Evolutionary conservation across 2,888 invertebrate species (phyloP).

Genomic region (Bugulina stolonifera): DNA sequence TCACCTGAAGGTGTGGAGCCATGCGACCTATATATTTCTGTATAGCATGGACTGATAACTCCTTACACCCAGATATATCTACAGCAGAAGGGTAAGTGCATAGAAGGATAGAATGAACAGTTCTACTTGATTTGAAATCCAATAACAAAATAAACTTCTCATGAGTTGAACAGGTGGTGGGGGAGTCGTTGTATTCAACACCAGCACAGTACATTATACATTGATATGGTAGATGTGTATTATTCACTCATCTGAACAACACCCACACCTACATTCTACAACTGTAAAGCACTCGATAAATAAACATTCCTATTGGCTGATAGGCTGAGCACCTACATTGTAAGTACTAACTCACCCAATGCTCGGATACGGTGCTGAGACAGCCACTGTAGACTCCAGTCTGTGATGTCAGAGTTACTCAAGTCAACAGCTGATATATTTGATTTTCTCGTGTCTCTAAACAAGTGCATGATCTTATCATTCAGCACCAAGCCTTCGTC

Average conservation of each 20-base stretch:
- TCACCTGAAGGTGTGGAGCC: not conserved
- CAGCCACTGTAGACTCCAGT: conserved; percentile 65
- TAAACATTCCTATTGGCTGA: no score
- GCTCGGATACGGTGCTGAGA: conserved; percentile 69
- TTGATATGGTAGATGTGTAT: no score
- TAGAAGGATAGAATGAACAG: no score
- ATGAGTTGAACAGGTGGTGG: no score
- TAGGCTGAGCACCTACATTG: no score
- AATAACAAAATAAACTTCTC: no score
- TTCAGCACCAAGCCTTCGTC: not conserved
- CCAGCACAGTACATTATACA: no score
- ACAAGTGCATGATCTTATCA: not conserved
- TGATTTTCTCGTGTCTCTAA: not conserved
- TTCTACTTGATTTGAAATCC: no score
- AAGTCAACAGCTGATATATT: conserved; percentile 58
- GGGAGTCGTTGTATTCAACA: no score
- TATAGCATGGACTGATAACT: not conserved
- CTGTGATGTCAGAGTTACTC: conserved; percentile 67
- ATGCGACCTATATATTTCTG: not conserved
- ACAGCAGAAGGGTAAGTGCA: not conserved
- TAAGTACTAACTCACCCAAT: conserved; percentile 59
- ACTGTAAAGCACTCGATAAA: no score
- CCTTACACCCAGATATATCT: not conserved
- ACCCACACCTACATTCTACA: no score
- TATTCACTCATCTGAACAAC: no score